A percentile compares a stretch with the other conserved stretches of the same genome.
Evolutionary conservation across 2,113 vertebrate genomes (phyloP).

Genomic region (Calcarius ornatus): DNA sequence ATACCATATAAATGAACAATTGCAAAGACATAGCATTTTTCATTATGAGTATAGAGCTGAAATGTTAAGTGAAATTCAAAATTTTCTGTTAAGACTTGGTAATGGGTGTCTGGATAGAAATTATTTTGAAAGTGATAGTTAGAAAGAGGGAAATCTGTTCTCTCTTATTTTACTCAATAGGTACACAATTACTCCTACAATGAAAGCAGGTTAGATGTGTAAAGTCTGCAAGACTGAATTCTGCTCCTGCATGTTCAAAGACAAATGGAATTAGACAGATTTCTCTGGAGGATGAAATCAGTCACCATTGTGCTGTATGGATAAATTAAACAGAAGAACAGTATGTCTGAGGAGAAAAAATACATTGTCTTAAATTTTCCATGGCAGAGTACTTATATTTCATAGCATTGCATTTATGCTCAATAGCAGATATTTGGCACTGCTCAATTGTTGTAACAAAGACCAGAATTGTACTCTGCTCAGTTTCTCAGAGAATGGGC

Average conservation of each 20-base stretch:
- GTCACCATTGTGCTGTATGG: neutral
- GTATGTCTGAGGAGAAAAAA: neutral
- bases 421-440: neutral
- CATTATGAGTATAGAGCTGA: neutral
- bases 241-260: neutral
- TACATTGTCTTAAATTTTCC: neutral
- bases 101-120: neutral
- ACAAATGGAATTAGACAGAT: constrained; percentile 1
- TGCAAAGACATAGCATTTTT: neutral
- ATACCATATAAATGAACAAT: neutral
- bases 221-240: neutral
- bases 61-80: neutral
- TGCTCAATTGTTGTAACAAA: neutral
- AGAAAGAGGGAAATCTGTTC: neutral
- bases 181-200: neutral
- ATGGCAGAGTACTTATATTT: neutral
- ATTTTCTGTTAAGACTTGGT: neutral
- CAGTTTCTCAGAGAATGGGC: neutral
- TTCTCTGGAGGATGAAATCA: constrained; percentile 23
- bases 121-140: neutral
- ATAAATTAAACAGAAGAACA: constrained; percentile 35
- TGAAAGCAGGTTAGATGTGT: constrained; percentile 15
- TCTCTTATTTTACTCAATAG: neutral
- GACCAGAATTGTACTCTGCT: neutral
- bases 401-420: neutral